Percentiles rank a stretch among this genome's conserved stretches.
phyloP scores from a whole-genome alignment of 2,113 vertebrate species.

The Rousettus leschenaultii region DNA sequence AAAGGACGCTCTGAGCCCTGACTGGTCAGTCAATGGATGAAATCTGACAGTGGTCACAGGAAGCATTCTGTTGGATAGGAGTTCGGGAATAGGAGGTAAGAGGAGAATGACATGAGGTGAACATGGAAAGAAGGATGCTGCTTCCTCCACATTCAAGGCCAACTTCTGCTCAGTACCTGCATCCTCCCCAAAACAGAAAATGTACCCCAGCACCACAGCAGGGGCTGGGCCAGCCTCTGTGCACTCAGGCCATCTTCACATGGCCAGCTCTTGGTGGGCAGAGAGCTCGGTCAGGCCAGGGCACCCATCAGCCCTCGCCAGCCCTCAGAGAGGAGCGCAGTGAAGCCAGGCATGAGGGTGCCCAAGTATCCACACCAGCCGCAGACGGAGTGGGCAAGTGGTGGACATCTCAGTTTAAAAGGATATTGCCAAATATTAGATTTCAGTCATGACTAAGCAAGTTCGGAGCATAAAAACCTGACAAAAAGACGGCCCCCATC shows the following conservation, averaged over 20 bases:
- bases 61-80: not conserved
- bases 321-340: not conserved
- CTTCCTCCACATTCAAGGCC: not conserved
- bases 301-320: fast-evolving
- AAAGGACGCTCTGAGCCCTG: not conserved
- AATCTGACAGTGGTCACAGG: no score
- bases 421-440: not conserved
- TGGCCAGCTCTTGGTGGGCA: not conserved
- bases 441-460: not conserved
- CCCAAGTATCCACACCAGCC: not conserved
- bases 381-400: not conserved
- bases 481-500: not conserved
- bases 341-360: no score
- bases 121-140: not conserved
- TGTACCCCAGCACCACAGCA: no score
- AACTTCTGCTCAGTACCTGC: not conserved
- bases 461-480: not conserved
- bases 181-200: not conserved
- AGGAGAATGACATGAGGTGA: no score
- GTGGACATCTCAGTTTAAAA: not conserved
- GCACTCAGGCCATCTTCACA: not conserved
- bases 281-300: not conserved
- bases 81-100: not conserved
- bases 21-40: fast-evolving
- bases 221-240: not conserved